A percentile compares a stretch with the other conserved stretches of the same genome.
Conservation (phyloP, 2,888 invertebrate species). For the Euproctis similis region DNA sequence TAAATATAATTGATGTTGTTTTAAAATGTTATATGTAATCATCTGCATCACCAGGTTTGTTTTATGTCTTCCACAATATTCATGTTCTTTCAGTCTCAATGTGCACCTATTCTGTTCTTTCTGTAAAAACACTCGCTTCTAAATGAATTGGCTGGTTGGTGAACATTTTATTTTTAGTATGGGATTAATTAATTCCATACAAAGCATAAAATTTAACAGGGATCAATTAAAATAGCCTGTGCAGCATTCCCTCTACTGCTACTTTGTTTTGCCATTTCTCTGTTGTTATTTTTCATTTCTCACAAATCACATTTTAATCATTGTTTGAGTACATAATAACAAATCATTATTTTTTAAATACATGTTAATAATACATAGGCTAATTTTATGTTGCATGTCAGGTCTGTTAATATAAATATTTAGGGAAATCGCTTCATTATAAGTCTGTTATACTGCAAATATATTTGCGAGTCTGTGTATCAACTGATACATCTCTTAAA, state of each 20-base stretch:
- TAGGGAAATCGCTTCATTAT: slow-evolving; percentile 13
- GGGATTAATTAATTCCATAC: slow-evolving; percentile 12
- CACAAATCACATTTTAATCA: too few relatives aligned
- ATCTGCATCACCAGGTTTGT: slow-evolving; percentile 27
- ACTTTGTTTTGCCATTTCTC: too few relatives aligned
- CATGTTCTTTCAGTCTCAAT: slow-evolving; percentile 29
- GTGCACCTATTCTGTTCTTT: slow-evolving; percentile 21
- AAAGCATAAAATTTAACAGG: slow-evolving; percentile 1
- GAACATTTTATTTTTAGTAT: slow-evolving; percentile 13
- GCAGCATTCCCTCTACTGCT: too few relatives aligned
- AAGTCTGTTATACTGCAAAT: slow-evolving; percentile 9
- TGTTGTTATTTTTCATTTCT: too few relatives aligned
- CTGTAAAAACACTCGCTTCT: slow-evolving; percentile 24
- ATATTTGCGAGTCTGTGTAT: too few relatives aligned
- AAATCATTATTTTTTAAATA: slow-evolving; percentile 3
- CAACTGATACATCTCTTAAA: too few relatives aligned
- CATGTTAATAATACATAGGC: slow-evolving; percentile 12
- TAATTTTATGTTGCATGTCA: slow-evolving; percentile 27
- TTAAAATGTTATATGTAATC: not conserved
- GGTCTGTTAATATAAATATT: slow-evolving; percentile 12
- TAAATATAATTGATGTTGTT: not conserved
- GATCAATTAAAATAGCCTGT: slow-evolving; percentile 5
- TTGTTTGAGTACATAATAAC: slow-evolving; percentile 7
- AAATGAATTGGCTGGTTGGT: slow-evolving; percentile 17
- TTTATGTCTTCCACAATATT: slow-evolving; percentile 25